These are phyloP conservation scores for Phymastichus coffea DNA, from an alignment of 1,140 invertebrate species.

Conservation along the genomic window DNA sequence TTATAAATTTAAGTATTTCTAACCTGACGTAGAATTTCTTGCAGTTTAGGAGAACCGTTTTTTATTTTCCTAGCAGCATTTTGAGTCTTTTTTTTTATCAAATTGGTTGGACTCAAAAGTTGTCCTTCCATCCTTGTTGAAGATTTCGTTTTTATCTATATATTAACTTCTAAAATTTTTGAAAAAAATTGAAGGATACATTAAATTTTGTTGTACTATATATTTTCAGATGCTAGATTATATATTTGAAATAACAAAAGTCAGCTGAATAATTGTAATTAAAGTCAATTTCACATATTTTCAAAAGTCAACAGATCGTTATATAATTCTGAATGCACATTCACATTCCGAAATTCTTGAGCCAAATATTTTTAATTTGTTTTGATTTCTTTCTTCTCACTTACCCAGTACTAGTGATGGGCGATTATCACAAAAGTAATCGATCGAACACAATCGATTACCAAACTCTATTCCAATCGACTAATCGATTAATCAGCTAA, in stretches of 20 bases:
- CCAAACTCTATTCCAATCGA: too few species aligned
- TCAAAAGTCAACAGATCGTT: too few species aligned
- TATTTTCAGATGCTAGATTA: background rate
- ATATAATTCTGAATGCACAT: too few species aligned
- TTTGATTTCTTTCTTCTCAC: too few species aligned
- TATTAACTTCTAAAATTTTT: background rate
- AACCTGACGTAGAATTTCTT: slow-evolving; percentile 52
- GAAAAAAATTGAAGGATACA: background rate
- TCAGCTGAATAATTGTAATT: background rate
- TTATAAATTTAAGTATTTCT: slow-evolving; percentile 13
- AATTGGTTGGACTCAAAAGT: slow-evolving; percentile 35
- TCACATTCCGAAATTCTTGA: too few species aligned
- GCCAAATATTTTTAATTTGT: too few species aligned
- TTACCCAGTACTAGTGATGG: too few species aligned
- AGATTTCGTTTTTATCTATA: too few species aligned
- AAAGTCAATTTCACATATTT: too few species aligned
- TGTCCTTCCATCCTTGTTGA: slow-evolving; percentile 32
- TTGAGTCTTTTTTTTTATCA: slow-evolving; percentile 39
- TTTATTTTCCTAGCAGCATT: slow-evolving; percentile 44
- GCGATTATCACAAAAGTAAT: too few species aligned
- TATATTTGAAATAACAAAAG: background rate
- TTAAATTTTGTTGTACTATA: background rate
- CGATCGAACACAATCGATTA: too few species aligned
- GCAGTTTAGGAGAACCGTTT: slow-evolving; percentile 49
- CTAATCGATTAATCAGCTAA: too few species aligned